A percentile compares a stretch with the other conserved stretches of the same genome.
Evolutionary conservation across 2,797 vertebrate genomes (phyloP).

Genomic region (Siniperca obscura): DNA sequence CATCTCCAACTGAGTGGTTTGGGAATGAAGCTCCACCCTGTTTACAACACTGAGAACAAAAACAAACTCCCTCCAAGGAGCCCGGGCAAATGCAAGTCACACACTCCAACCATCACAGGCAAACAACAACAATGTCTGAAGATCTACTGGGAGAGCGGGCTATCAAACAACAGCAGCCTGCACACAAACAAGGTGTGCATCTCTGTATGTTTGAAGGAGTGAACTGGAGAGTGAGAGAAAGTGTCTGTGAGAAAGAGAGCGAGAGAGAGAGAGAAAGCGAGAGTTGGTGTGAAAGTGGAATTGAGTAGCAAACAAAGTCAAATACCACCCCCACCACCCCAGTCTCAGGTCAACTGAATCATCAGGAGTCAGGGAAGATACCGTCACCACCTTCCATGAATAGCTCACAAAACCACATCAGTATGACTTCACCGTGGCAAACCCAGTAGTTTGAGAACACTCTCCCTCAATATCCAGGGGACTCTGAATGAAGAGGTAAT

Average conservation of each 20-base stretch:
- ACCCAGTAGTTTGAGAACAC: constrained; percentile 58
- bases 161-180: constrained; percentile 71
- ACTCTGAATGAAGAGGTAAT: constrained; percentile 73
- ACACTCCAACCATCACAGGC: constrained; percentile 65
- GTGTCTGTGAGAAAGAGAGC: constrained; percentile 39
- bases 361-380: constrained; percentile 73
- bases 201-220: constrained; percentile 34
- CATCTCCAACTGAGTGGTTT: constrained; percentile 73
- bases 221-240: constrained; percentile 38
- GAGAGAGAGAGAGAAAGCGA: constrained; percentile 48
- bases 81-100: constrained; percentile 76
- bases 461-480: constrained; percentile 71
- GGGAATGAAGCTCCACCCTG: constrained; percentile 78
- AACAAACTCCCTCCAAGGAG: constrained; percentile 84
- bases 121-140: constrained; percentile 79
- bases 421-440: constrained; percentile 70
- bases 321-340: constrained; percentile 54
- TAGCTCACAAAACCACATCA: constrained; percentile 70
- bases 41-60: constrained; percentile 80
- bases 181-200: constrained; percentile 70
- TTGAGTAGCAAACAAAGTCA: constrained; percentile 67
- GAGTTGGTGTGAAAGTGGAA: constrained; percentile 67
- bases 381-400: constrained; percentile 68
- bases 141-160: constrained; percentile 74
- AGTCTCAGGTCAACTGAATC: constrained; percentile 79